Evolutionary conservation across 2,113 vertebrate species (phyloP).

Genomic region (Grus americana): DNA sequence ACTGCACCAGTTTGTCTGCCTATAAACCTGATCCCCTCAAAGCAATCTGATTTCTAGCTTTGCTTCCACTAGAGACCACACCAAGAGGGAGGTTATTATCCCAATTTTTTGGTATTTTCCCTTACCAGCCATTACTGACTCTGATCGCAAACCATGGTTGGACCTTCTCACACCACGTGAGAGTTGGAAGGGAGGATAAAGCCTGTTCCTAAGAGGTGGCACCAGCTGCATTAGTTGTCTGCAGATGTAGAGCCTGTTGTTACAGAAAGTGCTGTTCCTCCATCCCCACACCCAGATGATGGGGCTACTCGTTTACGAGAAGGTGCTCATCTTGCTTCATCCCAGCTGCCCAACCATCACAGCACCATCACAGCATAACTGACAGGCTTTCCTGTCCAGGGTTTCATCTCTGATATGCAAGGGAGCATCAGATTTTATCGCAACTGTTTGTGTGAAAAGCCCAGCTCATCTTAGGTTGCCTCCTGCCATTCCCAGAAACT

Average conservation of each 20-base stretch:
- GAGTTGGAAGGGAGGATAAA: not conserved
- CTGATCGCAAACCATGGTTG: not conserved
- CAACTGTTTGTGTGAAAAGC: rapidly evolving
- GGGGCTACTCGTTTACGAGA: no score
- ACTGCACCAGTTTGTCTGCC: not conserved
- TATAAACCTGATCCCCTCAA: not conserved
- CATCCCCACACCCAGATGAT: rapidly evolving
- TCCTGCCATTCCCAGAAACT: not conserved
- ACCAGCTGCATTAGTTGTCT: not conserved
- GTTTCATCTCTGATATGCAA: not conserved
- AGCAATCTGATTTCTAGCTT: not conserved
- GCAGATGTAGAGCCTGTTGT: not conserved
- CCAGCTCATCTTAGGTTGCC: not conserved
- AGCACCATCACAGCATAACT: not conserved
- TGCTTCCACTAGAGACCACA: not conserved
- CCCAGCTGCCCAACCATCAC: not conserved
- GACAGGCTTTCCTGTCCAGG: not conserved
- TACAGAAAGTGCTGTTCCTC: not conserved
- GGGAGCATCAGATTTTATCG: no score
- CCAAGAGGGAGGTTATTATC: not conserved
- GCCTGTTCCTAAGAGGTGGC: not conserved
- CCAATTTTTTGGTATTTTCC: not conserved
- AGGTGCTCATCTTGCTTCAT: not conserved
- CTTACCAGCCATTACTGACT: no score
- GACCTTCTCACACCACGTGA: rapidly evolving